phyloP scores from a whole-genome alignment of 1,140 invertebrate species.

The Onthophagus taurus region DNA sequence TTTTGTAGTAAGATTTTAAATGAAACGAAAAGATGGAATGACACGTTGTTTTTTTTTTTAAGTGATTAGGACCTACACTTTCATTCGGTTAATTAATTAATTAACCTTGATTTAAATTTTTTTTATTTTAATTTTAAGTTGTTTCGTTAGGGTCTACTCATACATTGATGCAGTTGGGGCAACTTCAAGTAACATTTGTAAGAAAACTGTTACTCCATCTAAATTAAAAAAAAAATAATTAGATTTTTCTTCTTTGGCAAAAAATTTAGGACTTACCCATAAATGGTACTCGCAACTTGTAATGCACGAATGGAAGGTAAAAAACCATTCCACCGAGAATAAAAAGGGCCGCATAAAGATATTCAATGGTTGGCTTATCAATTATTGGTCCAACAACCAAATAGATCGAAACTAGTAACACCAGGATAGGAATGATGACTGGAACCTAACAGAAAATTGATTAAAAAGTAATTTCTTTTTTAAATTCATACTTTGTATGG shows the following conservation, averaged over 20 bases:
- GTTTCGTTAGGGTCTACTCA: conserved; percentile 45
- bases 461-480: not conserved
- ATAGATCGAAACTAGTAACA: conserved; percentile 80
- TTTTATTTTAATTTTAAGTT: too few species aligned
- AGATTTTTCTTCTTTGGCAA: conserved; percentile 1
- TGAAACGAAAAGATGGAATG: too few species aligned
- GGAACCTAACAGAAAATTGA: conserved; percentile 57
- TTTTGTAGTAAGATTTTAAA: too few species aligned
- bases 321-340: conserved; percentile 80
- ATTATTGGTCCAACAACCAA: conserved; percentile 89
- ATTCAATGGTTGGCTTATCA: conserved; percentile 81
- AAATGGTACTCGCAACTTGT: conserved; percentile 67
- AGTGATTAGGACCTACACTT: too few species aligned
- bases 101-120: too few species aligned
- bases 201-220: conserved; percentile 83
- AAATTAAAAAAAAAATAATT: conserved; percentile 35
- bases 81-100: too few species aligned
- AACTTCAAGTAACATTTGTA: conserved; percentile 84
- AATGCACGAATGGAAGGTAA: conserved; percentile 89
- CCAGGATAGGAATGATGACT: conserved; percentile 79
- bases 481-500: conserved; percentile 62
- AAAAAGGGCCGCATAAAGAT: conserved; percentile 83
- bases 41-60: too few species aligned
- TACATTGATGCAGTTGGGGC: conserved; percentile 76
- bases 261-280: conserved; percentile 58